A percentile compares a stretch with the other conserved stretches of the same genome.
phyloP scores from a whole-genome alignment of 2,797 vertebrate genomes.

The Pipistrellus nathusii region DNA sequence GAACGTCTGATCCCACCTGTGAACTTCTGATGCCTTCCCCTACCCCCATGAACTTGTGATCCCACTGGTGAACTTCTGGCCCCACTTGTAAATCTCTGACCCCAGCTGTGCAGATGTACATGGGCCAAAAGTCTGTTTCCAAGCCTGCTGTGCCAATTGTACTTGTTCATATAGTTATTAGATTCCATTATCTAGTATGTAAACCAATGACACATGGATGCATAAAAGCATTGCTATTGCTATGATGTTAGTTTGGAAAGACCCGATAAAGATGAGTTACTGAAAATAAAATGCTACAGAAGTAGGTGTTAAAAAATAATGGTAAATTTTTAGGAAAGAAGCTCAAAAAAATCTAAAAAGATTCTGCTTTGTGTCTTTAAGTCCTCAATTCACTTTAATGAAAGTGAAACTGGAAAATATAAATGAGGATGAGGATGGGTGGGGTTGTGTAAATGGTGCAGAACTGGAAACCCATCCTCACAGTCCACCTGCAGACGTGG shows the following conservation, averaged over 20 bases:
- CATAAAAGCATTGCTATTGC: conserved; percentile 27
- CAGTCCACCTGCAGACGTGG: background rate
- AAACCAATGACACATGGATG: background rate
- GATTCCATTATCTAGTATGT: background rate
- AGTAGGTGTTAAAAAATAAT: background rate
- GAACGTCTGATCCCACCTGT: background rate
- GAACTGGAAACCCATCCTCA: background rate
- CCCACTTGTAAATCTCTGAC: background rate
- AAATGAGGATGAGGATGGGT: background rate
- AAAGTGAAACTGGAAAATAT: background rate
- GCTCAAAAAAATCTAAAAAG: background rate
- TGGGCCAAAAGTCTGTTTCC: background rate
- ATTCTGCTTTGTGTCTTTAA: conserved; percentile 5
- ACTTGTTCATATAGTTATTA: conserved; percentile 26
- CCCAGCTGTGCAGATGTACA: background rate
- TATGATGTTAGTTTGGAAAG: conserved; percentile 16
- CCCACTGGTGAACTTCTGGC: background rate
- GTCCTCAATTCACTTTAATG: background rate
- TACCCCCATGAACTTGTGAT: background rate
- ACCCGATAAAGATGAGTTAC: background rate
- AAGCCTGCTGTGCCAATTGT: background rate
- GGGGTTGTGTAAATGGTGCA: background rate
- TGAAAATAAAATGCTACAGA: conserved; percentile 5
- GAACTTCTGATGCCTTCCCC: background rate
- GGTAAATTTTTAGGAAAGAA: background rate